Conservation (phyloP, 2,113 vertebrate genomes). For the Anolis sagrei region DNA sequence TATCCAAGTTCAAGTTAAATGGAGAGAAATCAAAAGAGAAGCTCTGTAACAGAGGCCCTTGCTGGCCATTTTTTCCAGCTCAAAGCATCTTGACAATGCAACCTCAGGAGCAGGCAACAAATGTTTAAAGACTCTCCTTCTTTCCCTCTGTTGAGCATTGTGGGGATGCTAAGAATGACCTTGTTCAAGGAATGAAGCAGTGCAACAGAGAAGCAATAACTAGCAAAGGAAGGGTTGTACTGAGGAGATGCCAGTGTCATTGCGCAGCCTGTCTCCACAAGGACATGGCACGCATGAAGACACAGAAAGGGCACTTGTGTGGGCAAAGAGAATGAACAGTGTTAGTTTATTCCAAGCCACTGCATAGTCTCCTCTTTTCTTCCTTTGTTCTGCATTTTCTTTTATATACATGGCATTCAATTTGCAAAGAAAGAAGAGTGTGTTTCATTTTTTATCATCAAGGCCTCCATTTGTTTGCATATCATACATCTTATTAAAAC, state of each 20-base stretch:
- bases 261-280: neutral
- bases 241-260: rapidly evolving
- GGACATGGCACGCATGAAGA: conserved; percentile 22
- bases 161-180: neutral
- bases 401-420: conserved; percentile 27
- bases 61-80: neutral
- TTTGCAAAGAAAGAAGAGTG: conserved; percentile 5
- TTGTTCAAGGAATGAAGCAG: neutral
- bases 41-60: conserved; percentile 6
- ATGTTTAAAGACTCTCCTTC: conserved; percentile 20
- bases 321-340: conserved; percentile 40
- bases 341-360: conserved; percentile 40
- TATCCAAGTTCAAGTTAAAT: conserved; percentile 9
- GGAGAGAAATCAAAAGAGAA: conserved; percentile 24
- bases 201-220: neutral
- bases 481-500: rapidly evolving
- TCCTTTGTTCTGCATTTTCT: neutral
- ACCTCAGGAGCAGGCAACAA: conserved; percentile 21
- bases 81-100: conserved; percentile 10
- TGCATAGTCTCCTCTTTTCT: conserved; percentile 9
- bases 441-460: conserved; percentile 32
- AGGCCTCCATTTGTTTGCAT: conserved; percentile 32
- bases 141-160: neutral
- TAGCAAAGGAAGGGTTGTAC: conserved; percentile 8
- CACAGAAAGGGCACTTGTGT: conserved; percentile 17